These are phyloP conservation scores for Delichon dasypus DNA, from an alignment of 2,797 vertebrate species.

Conservation along the genomic window DNA sequence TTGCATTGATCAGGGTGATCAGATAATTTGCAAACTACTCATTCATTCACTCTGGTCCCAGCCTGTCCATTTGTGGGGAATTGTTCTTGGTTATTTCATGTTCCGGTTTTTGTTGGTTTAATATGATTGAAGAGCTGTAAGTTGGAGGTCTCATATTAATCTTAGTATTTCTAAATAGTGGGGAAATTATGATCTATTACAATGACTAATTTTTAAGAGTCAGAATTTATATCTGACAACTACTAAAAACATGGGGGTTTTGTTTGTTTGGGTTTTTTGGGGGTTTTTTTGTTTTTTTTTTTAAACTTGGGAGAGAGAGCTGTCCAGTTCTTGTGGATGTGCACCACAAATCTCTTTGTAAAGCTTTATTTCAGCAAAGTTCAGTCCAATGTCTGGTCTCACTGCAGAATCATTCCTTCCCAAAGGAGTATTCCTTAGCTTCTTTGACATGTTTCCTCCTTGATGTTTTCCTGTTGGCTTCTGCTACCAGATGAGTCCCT, in stretches of 20 bases:
- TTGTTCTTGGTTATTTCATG: background rate
- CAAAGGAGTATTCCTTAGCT: background rate
- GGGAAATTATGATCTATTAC: background rate
- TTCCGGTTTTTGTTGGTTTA: background rate
- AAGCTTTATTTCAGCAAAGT: background rate
- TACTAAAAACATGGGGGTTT: background rate
- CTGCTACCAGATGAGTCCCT: background rate
- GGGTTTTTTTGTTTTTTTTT: background rate
- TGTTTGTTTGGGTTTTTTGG: too few relatives aligned
- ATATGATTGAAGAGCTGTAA: background rate
- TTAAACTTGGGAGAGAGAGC: background rate
- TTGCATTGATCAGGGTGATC: background rate
- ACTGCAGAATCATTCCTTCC: background rate
- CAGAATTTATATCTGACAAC: background rate
- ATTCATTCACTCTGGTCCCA: background rate
- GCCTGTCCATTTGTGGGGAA: background rate
- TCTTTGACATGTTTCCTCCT: background rate
- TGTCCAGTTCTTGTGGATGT: background rate
- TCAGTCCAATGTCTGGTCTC: background rate
- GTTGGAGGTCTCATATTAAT: background rate
- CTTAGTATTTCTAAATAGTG: background rate
- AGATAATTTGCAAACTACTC: background rate
- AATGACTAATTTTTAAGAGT: background rate
- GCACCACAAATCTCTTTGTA: background rate
- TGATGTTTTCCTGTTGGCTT: background rate